phyloP scores from a whole-genome alignment of 2,888 invertebrate species.

The Philereme vetulata region DNA sequence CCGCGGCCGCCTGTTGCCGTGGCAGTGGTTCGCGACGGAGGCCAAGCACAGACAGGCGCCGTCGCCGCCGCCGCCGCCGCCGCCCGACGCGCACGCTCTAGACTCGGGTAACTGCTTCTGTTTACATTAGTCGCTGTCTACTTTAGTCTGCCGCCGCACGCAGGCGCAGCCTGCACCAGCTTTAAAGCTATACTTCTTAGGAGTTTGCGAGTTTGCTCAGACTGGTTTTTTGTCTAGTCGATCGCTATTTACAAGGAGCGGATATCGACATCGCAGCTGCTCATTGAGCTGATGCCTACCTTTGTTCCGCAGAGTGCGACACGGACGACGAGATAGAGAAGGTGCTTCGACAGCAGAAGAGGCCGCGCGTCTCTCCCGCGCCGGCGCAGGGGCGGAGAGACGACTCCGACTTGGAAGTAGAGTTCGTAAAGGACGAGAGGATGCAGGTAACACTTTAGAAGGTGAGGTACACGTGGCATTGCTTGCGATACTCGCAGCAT shows the following conservation, averaged over 20 bases:
- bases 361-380: slow-evolving; percentile 29
- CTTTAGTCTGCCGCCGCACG: too few relatives aligned
- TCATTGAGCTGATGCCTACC: background rate
- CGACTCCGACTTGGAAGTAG: slow-evolving; percentile 23
- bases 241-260: too few relatives aligned
- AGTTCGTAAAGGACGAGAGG: slow-evolving; percentile 49
- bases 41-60: slow-evolving; percentile 56
- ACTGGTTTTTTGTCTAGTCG: too few relatives aligned
- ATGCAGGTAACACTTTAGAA: slow-evolving; percentile 32
- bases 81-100: slow-evolving; percentile 31
- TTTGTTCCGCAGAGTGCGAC: slow-evolving; percentile 63
- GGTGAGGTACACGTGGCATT: background rate
- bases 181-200: too few relatives aligned
- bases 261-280: too few relatives aligned
- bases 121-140: too few relatives aligned
- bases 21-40: slow-evolving; percentile 86
- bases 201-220: too few relatives aligned
- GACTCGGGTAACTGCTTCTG: too few relatives aligned
- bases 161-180: too few relatives aligned
- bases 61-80: slow-evolving; percentile 55
- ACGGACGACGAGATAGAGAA: slow-evolving; percentile 86
- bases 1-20: slow-evolving; percentile 84
- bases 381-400: slow-evolving; percentile 24
- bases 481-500: too few relatives aligned
- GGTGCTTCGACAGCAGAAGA: slow-evolving; percentile 58